Evolutionary conservation across 2,797 vertebrate species (phyloP), one percentile per base, ranked within the genome.

Genomic region (Streptopelia turtur): DNA sequence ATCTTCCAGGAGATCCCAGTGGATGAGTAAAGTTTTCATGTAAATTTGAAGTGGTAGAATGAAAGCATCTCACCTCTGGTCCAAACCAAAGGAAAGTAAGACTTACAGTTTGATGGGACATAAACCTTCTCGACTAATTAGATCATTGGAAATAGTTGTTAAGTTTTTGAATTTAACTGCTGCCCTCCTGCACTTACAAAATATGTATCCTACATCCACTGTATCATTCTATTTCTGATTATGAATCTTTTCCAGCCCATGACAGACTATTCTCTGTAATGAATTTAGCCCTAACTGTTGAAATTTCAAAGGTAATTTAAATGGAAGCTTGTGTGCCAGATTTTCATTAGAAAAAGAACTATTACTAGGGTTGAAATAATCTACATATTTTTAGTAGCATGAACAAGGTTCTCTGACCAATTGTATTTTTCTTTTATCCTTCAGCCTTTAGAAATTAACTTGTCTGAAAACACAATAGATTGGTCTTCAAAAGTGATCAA

Each of bases 191-290:
- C 31, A 27, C 13, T 65, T 64, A 81, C 1, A 81, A 57, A 91
- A 75, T 16, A 24, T 78, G 10, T 30, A 78, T 71, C 31, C 28
- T 68, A 23, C 31, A 33, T 50, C 33, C 53, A 13, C 12, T 64
- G 8, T 81, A 85, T 71, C 8, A 31, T 69, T 90, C 18, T 78
- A 47, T 75, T 86, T 93, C 61, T 72, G 72, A 75, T 70, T 65
- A 87, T 10, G 13, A 82, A 70, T 50, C 14, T 84, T 76, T 64
- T 64, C 18, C 50, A 92, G 50, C 24, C 59, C 14, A 56, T 16
- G 8, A 50, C 1, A 47, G 30, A 70, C 35, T 71, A 74, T 47
- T 70, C 4, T 43, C 6, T 25, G 49, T 10, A 71, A 31, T 53
- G 57, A 81, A 85, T 94, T 75, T 89, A 83, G 16, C 13, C 64